Conservation (phyloP, 2,113 vertebrate species). For the Toxotes chatareus region DNA sequence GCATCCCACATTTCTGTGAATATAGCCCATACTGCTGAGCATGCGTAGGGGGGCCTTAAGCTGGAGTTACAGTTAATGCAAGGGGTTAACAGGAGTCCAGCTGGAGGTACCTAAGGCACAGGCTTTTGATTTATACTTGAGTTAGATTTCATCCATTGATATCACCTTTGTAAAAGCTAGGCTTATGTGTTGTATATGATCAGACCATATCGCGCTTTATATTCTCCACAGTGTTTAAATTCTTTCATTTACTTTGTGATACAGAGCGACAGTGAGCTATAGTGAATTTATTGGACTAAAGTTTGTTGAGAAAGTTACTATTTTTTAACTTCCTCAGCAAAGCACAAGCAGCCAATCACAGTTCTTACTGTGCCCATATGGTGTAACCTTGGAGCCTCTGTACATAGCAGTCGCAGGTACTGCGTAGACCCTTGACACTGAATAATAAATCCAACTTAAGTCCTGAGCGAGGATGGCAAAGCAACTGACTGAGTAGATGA, state of each 20-base stretch:
- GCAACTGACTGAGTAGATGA: neutral
- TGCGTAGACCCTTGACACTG: neutral
- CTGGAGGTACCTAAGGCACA: too few relatives aligned
- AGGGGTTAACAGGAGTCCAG: too few relatives aligned
- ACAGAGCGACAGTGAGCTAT: neutral
- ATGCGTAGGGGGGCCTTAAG: conserved; percentile 9
- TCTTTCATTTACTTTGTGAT: neutral
- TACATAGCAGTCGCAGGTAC: neutral
- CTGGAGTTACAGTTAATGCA: too few relatives aligned
- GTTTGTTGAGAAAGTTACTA: too few relatives aligned
- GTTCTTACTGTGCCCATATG: neutral
- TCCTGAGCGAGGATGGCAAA: conserved; percentile 6
- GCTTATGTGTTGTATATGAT: neutral
- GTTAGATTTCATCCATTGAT: too few relatives aligned
- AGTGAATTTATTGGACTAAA: neutral
- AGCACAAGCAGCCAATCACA: neutral
- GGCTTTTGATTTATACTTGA: too few relatives aligned
- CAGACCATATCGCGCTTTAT: neutral
- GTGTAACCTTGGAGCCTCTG: neutral
- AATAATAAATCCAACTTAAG: neutral
- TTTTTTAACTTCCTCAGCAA: neutral
- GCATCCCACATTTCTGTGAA: too few relatives aligned
- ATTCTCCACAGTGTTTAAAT: neutral
- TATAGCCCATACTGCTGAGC: neutral
- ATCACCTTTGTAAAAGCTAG: too few relatives aligned